Base-by-base conservation (phyloP, 64 coral and sea anemone species). In the Cladopsammia gracilis region DNA sequence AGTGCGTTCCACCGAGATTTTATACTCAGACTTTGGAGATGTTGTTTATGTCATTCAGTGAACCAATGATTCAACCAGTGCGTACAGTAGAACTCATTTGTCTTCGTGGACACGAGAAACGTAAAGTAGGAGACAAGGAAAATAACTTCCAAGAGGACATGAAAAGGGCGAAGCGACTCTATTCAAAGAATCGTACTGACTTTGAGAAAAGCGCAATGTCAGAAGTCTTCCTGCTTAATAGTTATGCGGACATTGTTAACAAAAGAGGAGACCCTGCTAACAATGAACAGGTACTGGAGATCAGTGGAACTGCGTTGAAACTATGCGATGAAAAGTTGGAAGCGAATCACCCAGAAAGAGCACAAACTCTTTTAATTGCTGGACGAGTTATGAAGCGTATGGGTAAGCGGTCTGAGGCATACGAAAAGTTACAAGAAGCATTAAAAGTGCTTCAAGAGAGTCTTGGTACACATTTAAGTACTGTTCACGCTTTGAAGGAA, bases 31-130 rank as follows among this genome's bases (percentile, higher is more conserved):
- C 80, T 58, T 58, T 90, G 4, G 48, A 76, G 18, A 76, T n/a
- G 18, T 9, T 76, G 6, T 24, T 76, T 15, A 10, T 24, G 43
- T 45, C 47, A 9, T 76, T 76, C 20, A 25, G 9, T 53, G 19
- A 76, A 3, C 2, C 47, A 19, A 20, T 54, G 19, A 0, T 7
- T 10, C 14, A 20, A 5, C 23, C 88, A 24, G 15, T 90, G 4
- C 88, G 56, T 24, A 10, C 10, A 6, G 64, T 92, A 19, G 68
- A 71, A 58, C 56, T 83, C 3, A 44, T 84, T 3, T 94, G 93
- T 52, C 71, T 75, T 20, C 77, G 76, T 26, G 93, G 93, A 10
- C 73, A 89, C 66, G 78, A 89, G 19, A 71, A 44, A 8, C 78
- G 92, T 71, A 93, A 79, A 68, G 16, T 45, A 20, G 50, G 60